Conservation (phyloP, 1,140 invertebrate genomes). For the Drosophila insularis region DNA sequence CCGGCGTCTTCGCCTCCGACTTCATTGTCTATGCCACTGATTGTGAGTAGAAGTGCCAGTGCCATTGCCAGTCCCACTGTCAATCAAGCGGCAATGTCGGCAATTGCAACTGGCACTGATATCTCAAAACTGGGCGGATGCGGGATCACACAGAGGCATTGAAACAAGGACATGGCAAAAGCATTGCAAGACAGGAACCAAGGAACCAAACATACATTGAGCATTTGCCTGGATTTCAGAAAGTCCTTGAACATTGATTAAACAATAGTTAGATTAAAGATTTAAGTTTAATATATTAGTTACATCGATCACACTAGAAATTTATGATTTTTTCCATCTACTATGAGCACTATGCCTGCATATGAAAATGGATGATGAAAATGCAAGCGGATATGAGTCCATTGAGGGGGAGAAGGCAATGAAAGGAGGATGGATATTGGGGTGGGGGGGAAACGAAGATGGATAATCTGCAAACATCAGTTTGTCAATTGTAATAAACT, state of each 20-base stretch:
- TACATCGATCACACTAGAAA: too few relatives aligned
- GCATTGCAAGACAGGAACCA: background rate
- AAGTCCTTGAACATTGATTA: background rate
- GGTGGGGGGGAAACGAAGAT: background rate
- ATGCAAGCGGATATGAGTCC: too few relatives aligned
- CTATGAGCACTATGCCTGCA: background rate
- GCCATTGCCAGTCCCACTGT: conserved; percentile 33
- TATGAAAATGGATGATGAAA: background rate
- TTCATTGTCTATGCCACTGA: conserved; percentile 4
- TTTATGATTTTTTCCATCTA: background rate
- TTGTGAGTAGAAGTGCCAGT: background rate
- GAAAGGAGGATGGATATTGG: background rate
- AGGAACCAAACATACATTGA: background rate
- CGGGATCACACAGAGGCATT: conserved; percentile 4
- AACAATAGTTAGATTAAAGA: too few relatives aligned
- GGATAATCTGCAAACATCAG: conserved; percentile 18
- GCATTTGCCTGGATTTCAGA: background rate
- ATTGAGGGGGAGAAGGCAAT: background rate
- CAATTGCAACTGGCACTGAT: conserved; percentile 19
- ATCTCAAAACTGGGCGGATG: conserved; percentile 18
- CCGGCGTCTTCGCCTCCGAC: background rate
- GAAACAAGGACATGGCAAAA: background rate
- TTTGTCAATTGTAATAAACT: conserved; percentile 16
- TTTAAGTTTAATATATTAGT: too few relatives aligned
- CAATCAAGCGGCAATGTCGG: conserved; percentile 49